These are phyloP conservation scores for Listrodromus nycthemerus DNA, from an alignment of 2,888 invertebrate genomes.

Conservation along the genomic window DNA sequence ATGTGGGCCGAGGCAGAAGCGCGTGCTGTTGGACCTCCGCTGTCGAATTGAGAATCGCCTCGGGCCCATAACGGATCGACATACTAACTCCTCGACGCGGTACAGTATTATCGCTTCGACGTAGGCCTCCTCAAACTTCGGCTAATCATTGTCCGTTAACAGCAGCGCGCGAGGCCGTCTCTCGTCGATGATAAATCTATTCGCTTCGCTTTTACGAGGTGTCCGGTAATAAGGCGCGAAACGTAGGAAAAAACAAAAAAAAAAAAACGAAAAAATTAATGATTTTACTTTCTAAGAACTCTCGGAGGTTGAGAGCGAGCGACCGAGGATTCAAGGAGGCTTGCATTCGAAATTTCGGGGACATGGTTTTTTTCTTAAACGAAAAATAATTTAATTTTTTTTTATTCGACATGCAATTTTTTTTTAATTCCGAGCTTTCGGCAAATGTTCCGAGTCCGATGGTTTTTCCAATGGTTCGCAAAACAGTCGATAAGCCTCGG, in stretches of 20 bases:
- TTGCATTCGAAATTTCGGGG: not conserved
- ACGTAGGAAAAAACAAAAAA: not conserved
- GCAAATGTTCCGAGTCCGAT: too few relatives aligned
- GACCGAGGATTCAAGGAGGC: not conserved
- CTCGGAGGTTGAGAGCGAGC: not conserved
- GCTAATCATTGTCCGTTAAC: constrained; percentile 33
- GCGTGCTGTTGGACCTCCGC: constrained; percentile 49
- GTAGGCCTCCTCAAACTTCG: constrained; percentile 5
- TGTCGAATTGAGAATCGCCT: constrained; percentile 81
- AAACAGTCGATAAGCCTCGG: too few relatives aligned
- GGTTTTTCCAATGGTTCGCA: too few relatives aligned
- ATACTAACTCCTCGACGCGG: constrained; percentile 77
- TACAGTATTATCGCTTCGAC: constrained; percentile 17
- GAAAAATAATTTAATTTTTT: too few relatives aligned
- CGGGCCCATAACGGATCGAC: constrained; percentile 82
- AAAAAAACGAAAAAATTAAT: constrained; percentile 3
- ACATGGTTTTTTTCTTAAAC: too few relatives aligned
- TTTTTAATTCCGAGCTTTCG: too few relatives aligned
- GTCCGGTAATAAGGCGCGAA: constrained; percentile 13
- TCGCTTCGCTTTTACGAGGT: not conserved
- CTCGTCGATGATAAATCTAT: constrained; percentile 35
- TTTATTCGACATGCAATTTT: too few relatives aligned
- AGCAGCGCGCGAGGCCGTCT: not conserved
- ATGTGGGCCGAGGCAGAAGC: constrained; percentile 45
- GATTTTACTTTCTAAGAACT: constrained; percentile 31